A percentile compares a stretch with the other conserved stretches of the same genome.
phyloP scores from a whole-genome alignment of 2,888 invertebrate genomes.

The Drosophila kuntzei region DNA sequence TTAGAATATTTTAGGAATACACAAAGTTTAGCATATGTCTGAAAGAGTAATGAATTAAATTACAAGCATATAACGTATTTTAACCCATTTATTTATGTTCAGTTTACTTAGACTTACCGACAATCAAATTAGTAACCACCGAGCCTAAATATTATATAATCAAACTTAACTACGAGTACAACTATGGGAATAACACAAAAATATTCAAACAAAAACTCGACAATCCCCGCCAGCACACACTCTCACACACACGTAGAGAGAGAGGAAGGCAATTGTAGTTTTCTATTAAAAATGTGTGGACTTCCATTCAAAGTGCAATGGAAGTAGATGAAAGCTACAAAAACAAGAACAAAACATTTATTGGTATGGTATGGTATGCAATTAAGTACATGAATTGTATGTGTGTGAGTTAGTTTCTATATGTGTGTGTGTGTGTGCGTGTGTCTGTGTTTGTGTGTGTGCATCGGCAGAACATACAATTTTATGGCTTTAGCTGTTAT shows the following conservation, averaged over 20 bases:
- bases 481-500: constrained; percentile 65
- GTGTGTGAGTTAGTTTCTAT: not conserved
- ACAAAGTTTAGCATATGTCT: too few relatives aligned
- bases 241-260: constrained; percentile 11
- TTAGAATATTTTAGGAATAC: too few relatives aligned
- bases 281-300: constrained; percentile 56
- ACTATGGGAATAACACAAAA: not conserved
- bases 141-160: too few relatives aligned
- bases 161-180: not conserved
- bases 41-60: too few relatives aligned
- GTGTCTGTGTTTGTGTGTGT: constrained; percentile 23
- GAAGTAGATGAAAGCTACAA: constrained; percentile 24
- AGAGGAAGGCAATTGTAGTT: constrained; percentile 38
- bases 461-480: constrained; percentile 54
- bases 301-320: constrained; percentile 44
- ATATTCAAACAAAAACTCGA: not conserved
- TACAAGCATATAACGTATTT: too few relatives aligned
- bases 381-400: constrained; percentile 33
- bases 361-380: constrained; percentile 28
- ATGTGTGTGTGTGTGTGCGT: constrained; percentile 3
- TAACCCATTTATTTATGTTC: too few relatives aligned
- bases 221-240: not conserved
- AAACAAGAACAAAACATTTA: constrained; percentile 4
- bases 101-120: too few relatives aligned
- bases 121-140: too few relatives aligned